Evolutionary conservation across 2,797 vertebrate genomes (phyloP).

Genomic region (Manis javanica): DNA sequence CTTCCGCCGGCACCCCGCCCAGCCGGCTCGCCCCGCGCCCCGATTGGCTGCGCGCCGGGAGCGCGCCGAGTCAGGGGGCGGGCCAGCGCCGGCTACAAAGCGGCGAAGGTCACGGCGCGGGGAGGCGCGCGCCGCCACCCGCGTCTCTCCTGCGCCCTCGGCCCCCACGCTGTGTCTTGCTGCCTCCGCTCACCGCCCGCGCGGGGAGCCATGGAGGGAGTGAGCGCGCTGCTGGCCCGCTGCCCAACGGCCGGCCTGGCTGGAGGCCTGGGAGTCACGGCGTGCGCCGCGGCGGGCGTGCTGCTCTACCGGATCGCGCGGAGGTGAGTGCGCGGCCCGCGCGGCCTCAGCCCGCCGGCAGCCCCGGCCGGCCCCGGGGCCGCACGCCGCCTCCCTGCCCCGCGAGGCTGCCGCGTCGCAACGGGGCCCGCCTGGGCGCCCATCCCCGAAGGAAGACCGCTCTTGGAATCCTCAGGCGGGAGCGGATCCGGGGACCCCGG

Average conservation of each 20-base stretch:
- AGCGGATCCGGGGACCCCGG: background rate
- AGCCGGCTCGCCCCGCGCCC: background rate
- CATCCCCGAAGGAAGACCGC: background rate
- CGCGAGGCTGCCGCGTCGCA: background rate
- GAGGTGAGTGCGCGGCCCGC: constrained; percentile 86
- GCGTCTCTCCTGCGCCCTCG: background rate
- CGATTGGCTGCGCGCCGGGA: constrained; percentile 77
- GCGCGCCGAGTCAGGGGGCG: constrained; percentile 79
- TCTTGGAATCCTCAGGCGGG: background rate
- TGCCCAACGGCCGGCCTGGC: constrained; percentile 89
- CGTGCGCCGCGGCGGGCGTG: constrained; percentile 90
- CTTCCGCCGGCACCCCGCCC: constrained; percentile 51
- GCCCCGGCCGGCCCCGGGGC: background rate
- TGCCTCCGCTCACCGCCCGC: background rate
- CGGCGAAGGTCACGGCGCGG: constrained; percentile 71
- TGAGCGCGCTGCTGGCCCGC: constrained; percentile 87
- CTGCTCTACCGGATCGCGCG: constrained; percentile 92
- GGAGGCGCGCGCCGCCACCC: constrained; percentile 59
- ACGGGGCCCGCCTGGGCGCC: background rate
- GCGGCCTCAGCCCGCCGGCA: background rate
- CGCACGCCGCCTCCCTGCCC: background rate
- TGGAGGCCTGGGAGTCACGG: constrained; percentile 91
- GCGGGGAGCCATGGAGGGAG: constrained; percentile 87
- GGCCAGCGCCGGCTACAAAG: constrained; percentile 81
- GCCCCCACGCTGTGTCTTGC: background rate